Evolutionary conservation across 2,797 vertebrate species (phyloP).

Genomic region (Trichosurus vulpecula): DNA sequence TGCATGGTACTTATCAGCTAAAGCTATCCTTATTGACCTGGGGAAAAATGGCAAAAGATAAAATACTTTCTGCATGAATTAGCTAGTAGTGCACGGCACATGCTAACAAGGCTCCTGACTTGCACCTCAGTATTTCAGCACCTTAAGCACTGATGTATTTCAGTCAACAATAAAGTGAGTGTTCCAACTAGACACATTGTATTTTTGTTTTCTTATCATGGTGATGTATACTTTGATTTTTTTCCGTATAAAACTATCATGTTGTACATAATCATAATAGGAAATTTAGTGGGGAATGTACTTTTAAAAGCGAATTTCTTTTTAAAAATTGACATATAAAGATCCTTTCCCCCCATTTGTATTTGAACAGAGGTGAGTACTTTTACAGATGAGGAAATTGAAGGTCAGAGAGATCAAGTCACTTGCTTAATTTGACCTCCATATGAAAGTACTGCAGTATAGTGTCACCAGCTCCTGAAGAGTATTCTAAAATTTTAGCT

Average conservation of each 20-base stretch:
- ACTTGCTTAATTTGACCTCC: slow-evolving; percentile 7
- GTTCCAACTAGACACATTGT: slow-evolving; percentile 67
- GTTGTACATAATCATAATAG: slow-evolving; percentile 33
- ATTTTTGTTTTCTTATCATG: slow-evolving; percentile 66
- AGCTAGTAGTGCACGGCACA: slow-evolving; percentile 24
- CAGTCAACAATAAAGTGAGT: slow-evolving; percentile 75
- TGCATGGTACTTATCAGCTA: slow-evolving; percentile 40
- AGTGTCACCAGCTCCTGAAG: not conserved
- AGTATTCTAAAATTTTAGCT: slow-evolving; percentile 3
- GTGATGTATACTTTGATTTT: slow-evolving; percentile 53
- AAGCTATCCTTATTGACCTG: slow-evolving; percentile 55
- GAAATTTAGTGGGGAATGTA: slow-evolving; percentile 55
- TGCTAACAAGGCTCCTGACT: slow-evolving; percentile 44
- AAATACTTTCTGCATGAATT: slow-evolving; percentile 52
- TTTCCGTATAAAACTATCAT: slow-evolving; percentile 49
- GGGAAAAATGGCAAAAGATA: slow-evolving; percentile 51
- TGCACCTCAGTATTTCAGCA: slow-evolving; percentile 64
- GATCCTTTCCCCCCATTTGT: not conserved
- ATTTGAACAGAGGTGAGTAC: slow-evolving; percentile 37
- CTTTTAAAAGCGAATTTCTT: slow-evolving; percentile 59
- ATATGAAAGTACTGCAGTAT: not conserved
- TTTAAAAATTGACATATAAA: not conserved
- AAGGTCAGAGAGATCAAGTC: too few relatives aligned
- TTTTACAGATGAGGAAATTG: slow-evolving; percentile 42
- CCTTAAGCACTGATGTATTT: slow-evolving; percentile 62